These are phyloP conservation scores for Agapornis roseicollis DNA, from an alignment of 2,113 vertebrate species.

Conservation along the genomic window DNA sequence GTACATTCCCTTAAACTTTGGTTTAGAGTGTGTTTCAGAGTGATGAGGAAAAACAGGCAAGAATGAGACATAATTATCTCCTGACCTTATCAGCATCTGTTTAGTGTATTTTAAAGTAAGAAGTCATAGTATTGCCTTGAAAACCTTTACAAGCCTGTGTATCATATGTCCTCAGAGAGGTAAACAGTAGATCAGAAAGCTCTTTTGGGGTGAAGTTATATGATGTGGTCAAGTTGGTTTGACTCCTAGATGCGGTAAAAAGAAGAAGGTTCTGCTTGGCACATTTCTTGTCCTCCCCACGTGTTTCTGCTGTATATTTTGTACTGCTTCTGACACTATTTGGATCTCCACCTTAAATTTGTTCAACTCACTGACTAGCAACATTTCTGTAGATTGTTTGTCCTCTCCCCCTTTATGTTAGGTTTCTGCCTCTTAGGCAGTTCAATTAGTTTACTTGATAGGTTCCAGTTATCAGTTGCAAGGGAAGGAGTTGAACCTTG, in stretches of 20 bases:
- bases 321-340: not conserved
- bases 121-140: not conserved
- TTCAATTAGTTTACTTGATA: not conserved
- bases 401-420: fast-evolving
- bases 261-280: not conserved
- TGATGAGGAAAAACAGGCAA: not conserved
- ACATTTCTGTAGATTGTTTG: not conserved
- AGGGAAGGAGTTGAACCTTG: not conserved
- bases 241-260: not conserved
- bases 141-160: not conserved
- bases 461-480: not conserved
- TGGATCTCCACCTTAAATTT: not conserved
- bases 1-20: not conserved
- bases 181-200: not conserved
- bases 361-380: not conserved
- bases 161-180: not conserved
- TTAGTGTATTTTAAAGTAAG: not conserved
- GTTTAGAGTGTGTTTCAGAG: not conserved
- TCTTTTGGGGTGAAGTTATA: not conserved
- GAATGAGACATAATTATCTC: not conserved
- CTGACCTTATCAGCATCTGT: not conserved
- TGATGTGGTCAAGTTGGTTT: not conserved
- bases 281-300: not conserved
- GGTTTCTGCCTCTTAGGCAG: not conserved
- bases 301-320: not conserved